Evolutionary conservation across 1,140 invertebrate species (phyloP), one percentile per base, ranked within the genome.

Genomic region (Aphis gossypii): DNA sequence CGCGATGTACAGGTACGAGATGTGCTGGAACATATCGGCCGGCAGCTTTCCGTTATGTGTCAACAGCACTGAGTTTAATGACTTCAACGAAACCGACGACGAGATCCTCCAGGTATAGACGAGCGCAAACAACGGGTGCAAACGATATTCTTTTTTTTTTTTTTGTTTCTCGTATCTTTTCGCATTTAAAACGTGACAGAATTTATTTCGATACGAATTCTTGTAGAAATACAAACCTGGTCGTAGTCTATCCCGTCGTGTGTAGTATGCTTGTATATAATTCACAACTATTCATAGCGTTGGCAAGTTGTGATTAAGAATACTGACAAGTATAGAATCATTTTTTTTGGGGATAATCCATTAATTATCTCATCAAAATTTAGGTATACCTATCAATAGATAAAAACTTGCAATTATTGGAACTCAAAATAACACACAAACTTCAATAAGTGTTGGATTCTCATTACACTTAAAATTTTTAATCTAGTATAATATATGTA

Each of bases 1-100:
- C 11, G 51, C 23, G 35, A 3, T 54, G n/a, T 90, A 60, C 38
- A 54, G 51, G 88, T 90, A 90, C 88, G 54, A 90, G 44, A 92
- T 30, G 68, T 92, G 91, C 35, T n/a, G 38, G 35, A 92, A 92
- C 76, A 35, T 92, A 23, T 54, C 91, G 2, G 35, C 48, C 7
- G 35, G 5, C 44, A n/a, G 41, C n/a, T 9, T 84, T 2, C 91
- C 91, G n/a, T 23, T 92, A 38, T 92, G 91, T 48, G 6, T 4
- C 76, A 92, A 92, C 76, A 92, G 23, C 46, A 92, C 91, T 23
- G 91, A 92, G 5, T 89, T 54, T 9, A 20, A 38, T 20, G 87
- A 89, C 48, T 89, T 38, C 46, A 84, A 92, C 91, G 56, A 38
- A 48, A 92, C 82, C 11, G 91, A 92, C 91, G 82, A 92, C 44